These are phyloP conservation scores for Pararge aegeria DNA, from an alignment of 1,140 invertebrate species.

Conservation along the genomic window DNA sequence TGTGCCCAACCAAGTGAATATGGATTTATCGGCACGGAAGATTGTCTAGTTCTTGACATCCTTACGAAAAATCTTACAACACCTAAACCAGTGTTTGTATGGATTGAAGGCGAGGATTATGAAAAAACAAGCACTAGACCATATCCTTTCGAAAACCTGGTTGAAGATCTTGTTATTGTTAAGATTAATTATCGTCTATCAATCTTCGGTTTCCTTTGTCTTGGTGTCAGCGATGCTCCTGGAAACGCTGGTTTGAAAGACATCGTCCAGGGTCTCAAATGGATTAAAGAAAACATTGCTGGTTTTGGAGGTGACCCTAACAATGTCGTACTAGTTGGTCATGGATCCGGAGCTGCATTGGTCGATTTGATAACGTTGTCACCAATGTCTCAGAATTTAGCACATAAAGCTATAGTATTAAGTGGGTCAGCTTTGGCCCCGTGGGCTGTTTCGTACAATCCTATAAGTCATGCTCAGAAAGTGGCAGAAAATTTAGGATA, in stretches of 20 bases:
- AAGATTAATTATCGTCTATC: conserved; percentile 61
- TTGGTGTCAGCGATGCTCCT: conserved; percentile 75
- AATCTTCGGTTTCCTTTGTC: conserved; percentile 83
- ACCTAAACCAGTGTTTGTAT: conserved; percentile 58
- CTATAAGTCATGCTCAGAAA: conserved; percentile 62
- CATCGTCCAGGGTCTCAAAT: conserved; percentile 81
- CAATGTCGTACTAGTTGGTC: conserved; percentile 81
- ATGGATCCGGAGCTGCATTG: conserved; percentile 82
- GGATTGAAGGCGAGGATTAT: conserved; percentile 58
- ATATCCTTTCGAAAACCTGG: conserved; percentile 42
- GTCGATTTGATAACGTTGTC: conserved; percentile 83
- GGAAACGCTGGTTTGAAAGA: conserved; percentile 85
- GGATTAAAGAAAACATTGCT: conserved; percentile 83
- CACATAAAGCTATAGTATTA: conserved; percentile 80
- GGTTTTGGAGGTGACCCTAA: conserved; percentile 84
- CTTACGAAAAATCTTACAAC: conserved; percentile 48
- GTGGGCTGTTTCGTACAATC: conserved; percentile 83
- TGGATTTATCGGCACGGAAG: conserved; percentile 56
- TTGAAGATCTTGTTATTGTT: conserved; percentile 55
- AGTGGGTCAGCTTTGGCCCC: conserved; percentile 84
- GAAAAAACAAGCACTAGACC: conserved; percentile 30
- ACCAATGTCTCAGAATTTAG: conserved; percentile 77
- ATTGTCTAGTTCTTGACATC: conserved; percentile 57
- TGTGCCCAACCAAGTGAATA: conserved; percentile 54
- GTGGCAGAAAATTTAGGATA: conserved; percentile 51